Conservation (phyloP, 2,797 vertebrate genomes). For the Chromis chromis region DNA sequence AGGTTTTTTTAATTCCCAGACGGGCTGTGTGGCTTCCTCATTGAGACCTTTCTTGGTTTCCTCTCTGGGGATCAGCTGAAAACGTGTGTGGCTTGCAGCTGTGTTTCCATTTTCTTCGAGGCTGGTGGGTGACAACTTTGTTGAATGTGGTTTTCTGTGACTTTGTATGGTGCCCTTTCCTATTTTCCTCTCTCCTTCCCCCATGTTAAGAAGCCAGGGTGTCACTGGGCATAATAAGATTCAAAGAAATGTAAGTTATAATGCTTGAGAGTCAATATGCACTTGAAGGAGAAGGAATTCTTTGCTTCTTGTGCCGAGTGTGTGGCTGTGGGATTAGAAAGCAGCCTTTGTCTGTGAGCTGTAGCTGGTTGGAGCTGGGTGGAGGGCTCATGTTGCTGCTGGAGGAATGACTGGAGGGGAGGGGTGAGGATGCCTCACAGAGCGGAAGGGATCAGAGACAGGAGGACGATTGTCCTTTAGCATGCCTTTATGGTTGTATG, state of each 20-base stretch:
- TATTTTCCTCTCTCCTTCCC: not conserved
- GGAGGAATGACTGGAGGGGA: constrained; percentile 18
- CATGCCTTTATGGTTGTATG: constrained; percentile 2
- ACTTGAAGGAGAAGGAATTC: constrained; percentile 30
- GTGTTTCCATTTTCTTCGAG: constrained; percentile 31
- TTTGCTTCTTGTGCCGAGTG: constrained; percentile 27
- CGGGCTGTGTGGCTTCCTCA: not conserved
- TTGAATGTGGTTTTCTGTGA: constrained; percentile 7
- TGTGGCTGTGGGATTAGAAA: constrained; percentile 61
- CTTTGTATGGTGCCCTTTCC: not conserved
- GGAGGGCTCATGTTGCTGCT: constrained; percentile 66
- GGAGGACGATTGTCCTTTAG: constrained; percentile 35
- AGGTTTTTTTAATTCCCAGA: not conserved
- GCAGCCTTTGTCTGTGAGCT: constrained; percentile 67
- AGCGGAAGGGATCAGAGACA: constrained; percentile 36
- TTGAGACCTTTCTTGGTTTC: constrained; percentile 5
- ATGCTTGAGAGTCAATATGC: not conserved
- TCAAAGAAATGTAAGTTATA: not conserved
- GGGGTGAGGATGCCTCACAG: constrained; percentile 32
- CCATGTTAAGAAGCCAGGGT: not conserved
- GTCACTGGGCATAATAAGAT: constrained; percentile 9
- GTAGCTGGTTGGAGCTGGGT: constrained; percentile 53
- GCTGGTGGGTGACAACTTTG: constrained; percentile 39
- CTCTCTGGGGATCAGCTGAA: constrained; percentile 20
- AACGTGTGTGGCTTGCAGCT: constrained; percentile 10